These are phyloP conservation scores for Grammomys dolichurus DNA, from an alignment of 2,113 vertebrate species.

Conservation along the genomic window DNA sequence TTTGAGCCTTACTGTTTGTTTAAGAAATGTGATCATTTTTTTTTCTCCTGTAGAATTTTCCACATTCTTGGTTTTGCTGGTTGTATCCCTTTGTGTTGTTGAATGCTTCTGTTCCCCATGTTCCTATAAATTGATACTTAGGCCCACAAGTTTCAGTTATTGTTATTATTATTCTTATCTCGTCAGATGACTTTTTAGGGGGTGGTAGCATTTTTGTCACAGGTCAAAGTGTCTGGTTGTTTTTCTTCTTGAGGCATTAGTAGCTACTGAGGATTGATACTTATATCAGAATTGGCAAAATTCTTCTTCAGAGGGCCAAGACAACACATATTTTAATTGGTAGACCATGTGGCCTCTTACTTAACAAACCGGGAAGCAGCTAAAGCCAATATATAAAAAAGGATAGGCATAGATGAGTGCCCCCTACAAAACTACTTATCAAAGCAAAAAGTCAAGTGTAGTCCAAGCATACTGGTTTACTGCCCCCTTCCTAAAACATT, in stretches of 20 bases:
- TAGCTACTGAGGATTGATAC: background rate
- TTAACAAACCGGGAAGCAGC: background rate
- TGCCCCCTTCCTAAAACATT: background rate
- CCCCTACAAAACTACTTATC: background rate
- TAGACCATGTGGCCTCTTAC: background rate
- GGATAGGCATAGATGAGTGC: background rate
- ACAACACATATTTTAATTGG: background rate
- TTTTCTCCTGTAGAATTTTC: background rate
- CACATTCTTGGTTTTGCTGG: constrained; percentile 24
- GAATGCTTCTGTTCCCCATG: background rate
- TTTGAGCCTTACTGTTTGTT: constrained; percentile 25
- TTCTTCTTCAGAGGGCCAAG: background rate
- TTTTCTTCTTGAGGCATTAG: background rate
- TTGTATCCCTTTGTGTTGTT: background rate
- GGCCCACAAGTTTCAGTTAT: constrained; percentile 8
- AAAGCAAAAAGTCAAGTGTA: background rate
- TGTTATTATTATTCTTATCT: background rate
- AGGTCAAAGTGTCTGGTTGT: background rate
- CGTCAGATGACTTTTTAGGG: background rate
- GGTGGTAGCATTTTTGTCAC: background rate
- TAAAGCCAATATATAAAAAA: background rate
- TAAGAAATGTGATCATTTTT: background rate
- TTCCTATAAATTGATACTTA: background rate
- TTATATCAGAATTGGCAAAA: background rate
- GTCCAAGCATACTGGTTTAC: background rate